Conservation (phyloP, 2,797 vertebrate genomes). For the Poliocrania exsul region DNA sequence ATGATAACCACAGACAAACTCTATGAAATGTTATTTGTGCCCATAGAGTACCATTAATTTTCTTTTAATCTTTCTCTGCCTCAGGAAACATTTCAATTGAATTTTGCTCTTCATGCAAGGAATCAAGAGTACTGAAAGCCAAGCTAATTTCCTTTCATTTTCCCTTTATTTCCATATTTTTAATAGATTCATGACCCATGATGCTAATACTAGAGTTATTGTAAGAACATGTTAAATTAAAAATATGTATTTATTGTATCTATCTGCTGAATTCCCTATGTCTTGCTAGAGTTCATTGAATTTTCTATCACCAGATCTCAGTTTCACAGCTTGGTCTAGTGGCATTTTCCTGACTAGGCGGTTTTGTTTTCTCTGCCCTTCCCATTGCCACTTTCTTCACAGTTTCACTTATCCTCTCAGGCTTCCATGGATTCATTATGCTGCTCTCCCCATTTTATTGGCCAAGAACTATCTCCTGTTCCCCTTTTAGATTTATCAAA, state of each 20-base stretch:
- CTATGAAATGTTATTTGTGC: constrained; percentile 48
- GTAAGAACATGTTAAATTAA: constrained; percentile 18
- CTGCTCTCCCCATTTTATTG: not conserved
- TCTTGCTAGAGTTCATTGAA: not conserved
- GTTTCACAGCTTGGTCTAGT: not conserved
- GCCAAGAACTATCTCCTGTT: not conserved
- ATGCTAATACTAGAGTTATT: constrained; percentile 17
- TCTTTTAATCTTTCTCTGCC: constrained; percentile 74
- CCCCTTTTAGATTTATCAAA: not conserved
- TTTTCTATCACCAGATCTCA: not conserved
- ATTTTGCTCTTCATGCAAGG: constrained; percentile 59
- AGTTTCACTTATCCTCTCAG: not conserved
- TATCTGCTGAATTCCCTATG: not conserved
- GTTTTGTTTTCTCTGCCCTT: not conserved
- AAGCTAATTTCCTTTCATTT: constrained; percentile 48
- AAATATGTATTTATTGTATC: not conserved
- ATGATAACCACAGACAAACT: constrained; percentile 29
- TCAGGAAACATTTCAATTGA: constrained; percentile 67
- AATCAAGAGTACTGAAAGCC: constrained; percentile 10
- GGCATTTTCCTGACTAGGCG: not conserved
- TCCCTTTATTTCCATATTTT: constrained; percentile 41
- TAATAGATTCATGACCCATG: constrained; percentile 26
- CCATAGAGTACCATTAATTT: constrained; percentile 67
- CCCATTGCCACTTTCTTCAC: not conserved
- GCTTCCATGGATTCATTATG: not conserved